phyloP scores from a whole-genome alignment of 1,140 invertebrate species.

The Drosophila quadrilineata region DNA sequence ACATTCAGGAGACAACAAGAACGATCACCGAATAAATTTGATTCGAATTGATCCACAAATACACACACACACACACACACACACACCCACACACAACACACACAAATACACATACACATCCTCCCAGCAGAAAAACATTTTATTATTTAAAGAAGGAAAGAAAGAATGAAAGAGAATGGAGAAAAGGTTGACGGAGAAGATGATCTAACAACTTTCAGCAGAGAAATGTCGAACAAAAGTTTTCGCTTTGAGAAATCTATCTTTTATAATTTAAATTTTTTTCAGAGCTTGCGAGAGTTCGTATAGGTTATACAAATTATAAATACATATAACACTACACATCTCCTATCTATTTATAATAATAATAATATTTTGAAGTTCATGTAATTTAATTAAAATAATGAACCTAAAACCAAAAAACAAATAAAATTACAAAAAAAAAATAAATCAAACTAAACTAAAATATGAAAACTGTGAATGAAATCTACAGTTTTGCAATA shows the following conservation, averaged over 20 bases:
- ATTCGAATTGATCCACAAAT: constrained; percentile 15
- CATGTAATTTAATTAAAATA: constrained; percentile 80
- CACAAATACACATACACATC: neutral
- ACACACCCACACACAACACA: constrained; percentile 4
- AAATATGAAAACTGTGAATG: constrained; percentile 24
- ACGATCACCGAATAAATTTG: constrained; percentile 81
- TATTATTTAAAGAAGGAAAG: constrained; percentile 13
- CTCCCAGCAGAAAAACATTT: constrained; percentile 35
- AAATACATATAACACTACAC: constrained; percentile 73
- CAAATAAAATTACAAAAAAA: constrained; percentile 26
- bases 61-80: constrained; percentile 18
- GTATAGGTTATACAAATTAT: constrained; percentile 74
- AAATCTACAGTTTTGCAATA: constrained; percentile 16
- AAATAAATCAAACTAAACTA: constrained; percentile 38
- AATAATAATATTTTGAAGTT: constrained; percentile 80
- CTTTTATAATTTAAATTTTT: constrained; percentile 78
- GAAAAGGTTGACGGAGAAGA: neutral
- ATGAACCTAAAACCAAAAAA: constrained; percentile 70
- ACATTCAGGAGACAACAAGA: constrained; percentile 88
- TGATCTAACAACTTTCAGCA: constrained; percentile 5
- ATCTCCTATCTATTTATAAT: constrained; percentile 75
- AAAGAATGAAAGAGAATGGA: neutral
- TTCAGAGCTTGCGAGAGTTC: constrained; percentile 60
- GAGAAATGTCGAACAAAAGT: constrained; percentile 16
- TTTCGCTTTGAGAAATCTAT: constrained; percentile 42